Percentiles rank a stretch among this genome's conserved stretches.
Evolutionary conservation across 1,140 invertebrate species (phyloP).

Genomic region (Zaprionus davidi): DNA sequence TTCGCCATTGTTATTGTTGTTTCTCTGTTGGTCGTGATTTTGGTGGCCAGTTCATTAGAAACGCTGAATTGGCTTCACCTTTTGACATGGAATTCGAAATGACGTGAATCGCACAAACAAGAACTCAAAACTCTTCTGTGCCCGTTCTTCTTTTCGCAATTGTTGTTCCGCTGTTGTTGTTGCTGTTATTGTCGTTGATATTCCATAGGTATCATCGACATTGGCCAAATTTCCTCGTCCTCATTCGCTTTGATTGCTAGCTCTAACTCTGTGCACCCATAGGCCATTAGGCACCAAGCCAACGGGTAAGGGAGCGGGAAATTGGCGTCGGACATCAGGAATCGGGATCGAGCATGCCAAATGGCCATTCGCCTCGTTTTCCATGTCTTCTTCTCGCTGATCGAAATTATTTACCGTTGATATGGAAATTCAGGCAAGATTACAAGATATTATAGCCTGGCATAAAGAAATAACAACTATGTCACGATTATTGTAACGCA

Average conservation of each 20-base stretch:
- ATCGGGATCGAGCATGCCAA: constrained; percentile 44
- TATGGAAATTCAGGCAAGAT: constrained; percentile 61
- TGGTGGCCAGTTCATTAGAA: constrained; percentile 76
- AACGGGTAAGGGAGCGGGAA: background rate
- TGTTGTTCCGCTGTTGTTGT: constrained; percentile 2
- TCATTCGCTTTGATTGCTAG: constrained; percentile 71
- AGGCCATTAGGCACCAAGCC: constrained; percentile 25
- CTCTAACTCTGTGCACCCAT: constrained; percentile 32
- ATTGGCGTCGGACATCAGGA: constrained; percentile 14
- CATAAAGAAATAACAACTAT: constrained; percentile 27
- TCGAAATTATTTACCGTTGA: constrained; percentile 82
- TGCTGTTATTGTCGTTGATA: constrained; percentile 18
- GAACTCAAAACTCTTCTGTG: constrained; percentile 51
- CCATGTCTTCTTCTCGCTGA: constrained; percentile 59
- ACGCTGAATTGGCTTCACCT: constrained; percentile 80
- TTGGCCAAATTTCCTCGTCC: constrained; percentile 53
- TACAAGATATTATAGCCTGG: constrained; percentile 32
- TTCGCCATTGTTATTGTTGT: constrained; percentile 32
- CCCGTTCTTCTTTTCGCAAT: constrained; percentile 12
- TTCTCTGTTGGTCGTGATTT: constrained; percentile 66
- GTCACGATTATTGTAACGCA: constrained; percentile 47
- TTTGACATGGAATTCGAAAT: constrained; percentile 82
- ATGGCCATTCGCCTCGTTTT: constrained; percentile 67
- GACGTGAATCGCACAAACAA: constrained; percentile 73
- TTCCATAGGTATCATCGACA: constrained; percentile 24